phyloP scores from a whole-genome alignment of 2,113 vertebrate genomes.

The Silurus meridionalis region DNA sequence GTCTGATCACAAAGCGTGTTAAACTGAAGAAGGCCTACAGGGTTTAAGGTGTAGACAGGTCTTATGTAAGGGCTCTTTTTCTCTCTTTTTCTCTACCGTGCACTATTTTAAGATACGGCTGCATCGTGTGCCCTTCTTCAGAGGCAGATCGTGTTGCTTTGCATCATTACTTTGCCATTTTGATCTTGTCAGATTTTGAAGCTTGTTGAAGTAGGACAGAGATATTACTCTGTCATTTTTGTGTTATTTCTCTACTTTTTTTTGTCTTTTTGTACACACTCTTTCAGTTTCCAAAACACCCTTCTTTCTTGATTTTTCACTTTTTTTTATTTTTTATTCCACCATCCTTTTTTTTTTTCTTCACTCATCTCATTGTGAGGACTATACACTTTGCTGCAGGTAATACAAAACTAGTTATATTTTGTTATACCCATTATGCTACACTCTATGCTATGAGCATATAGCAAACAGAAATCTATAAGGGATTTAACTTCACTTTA shows the following conservation, averaged over 20 bases:
- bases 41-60: conserved; percentile 71
- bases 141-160: neutral
- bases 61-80: conserved; percentile 67
- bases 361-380: neutral
- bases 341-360: neutral
- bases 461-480: neutral
- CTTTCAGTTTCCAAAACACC: neutral
- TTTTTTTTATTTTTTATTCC: neutral
- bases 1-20: conserved; percentile 25
- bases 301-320: neutral
- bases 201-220: neutral
- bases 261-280: neutral
- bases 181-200: neutral
- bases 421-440: neutral
- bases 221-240: neutral
- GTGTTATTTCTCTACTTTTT: neutral
- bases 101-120: conserved; percentile 63
- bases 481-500: neutral
- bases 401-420: neutral
- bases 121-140: conserved; percentile 60
- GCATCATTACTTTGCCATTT: conserved; percentile 5
- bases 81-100: conserved; percentile 47
- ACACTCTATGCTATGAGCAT: neutral
- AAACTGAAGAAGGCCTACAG: conserved; percentile 40
- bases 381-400: neutral